A percentile compares a stretch with the other conserved stretches of the same genome.
These are phyloP conservation scores for Apocrypta bakeri DNA, from an alignment of 1,140 invertebrate species.

Conservation along the genomic window DNA sequence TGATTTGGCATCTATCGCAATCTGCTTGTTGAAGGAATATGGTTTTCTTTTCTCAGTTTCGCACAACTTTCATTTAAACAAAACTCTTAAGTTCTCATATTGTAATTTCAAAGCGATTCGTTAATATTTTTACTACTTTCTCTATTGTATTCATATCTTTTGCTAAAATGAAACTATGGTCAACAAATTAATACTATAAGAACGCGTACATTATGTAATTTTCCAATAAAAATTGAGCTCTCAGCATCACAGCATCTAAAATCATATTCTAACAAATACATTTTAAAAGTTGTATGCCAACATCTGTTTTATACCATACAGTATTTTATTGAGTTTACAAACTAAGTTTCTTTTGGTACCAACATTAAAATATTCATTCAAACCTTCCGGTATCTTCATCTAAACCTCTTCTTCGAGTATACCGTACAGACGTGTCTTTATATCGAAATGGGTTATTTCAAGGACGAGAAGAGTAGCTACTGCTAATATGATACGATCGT, in stretches of 20 bases:
- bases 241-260: conserved; percentile 26
- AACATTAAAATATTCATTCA: conserved; percentile 19
- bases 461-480: conserved; percentile 54
- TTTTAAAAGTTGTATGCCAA: conserved; percentile 35
- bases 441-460: conserved; percentile 63
- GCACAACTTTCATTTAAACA: background rate
- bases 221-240: conserved; percentile 46
- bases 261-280: background rate
- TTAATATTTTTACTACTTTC: background rate
- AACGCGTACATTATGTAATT: conserved; percentile 10
- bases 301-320: conserved; percentile 60
- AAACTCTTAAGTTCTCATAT: background rate
- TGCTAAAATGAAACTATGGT: conserved; percentile 1
- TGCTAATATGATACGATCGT: conserved; percentile 58
- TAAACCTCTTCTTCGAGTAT: conserved; percentile 62
- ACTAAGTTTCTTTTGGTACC: conserved; percentile 24
- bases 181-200: background rate
- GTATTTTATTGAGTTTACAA: conserved; percentile 53
- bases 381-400: conserved; percentile 64
- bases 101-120: background rate
- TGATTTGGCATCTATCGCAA: conserved; percentile 55
- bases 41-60: background rate
- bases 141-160: background rate
- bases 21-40: conserved; percentile 48
- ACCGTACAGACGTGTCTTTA: conserved; percentile 67